Percentiles rank a stretch among this genome's conserved stretches.
phyloP scores from a whole-genome alignment of 2,888 invertebrate species.

The Sesia bembeciformis region DNA sequence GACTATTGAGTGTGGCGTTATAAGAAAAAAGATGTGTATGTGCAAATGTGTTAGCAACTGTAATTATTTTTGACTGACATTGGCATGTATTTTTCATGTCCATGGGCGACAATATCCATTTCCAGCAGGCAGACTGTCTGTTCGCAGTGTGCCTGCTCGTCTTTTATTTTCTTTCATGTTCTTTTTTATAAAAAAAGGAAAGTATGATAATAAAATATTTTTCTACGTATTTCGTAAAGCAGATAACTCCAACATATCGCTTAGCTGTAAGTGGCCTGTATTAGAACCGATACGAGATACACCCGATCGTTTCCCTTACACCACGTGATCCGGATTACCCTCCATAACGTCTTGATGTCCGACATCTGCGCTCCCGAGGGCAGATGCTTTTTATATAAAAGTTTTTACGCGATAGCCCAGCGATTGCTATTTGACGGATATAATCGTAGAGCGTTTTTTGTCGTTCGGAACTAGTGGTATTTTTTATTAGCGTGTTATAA shows the following conservation, averaged over 20 bases:
- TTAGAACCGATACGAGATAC: slow-evolving; percentile 7
- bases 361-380: slow-evolving; percentile 44
- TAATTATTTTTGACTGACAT: no score
- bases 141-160: neutral
- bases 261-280: neutral
- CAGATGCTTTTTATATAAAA: slow-evolving; percentile 48
- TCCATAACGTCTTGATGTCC: slow-evolving; percentile 63
- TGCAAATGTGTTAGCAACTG: no score
- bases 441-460: no score
- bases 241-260: neutral
- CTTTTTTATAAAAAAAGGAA: neutral
- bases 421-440: slow-evolving; percentile 2
- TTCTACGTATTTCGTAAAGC: neutral
- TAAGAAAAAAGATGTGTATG: no score
- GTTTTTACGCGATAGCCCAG: slow-evolving; percentile 27
- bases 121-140: no score
- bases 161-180: neutral
- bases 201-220: neutral
- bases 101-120: no score
- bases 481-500: no score
- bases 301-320: slow-evolving; percentile 45
- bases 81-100: no score
- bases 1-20: no score
- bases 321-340: slow-evolving; percentile 56
- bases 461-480: no score